phyloP scores from a whole-genome alignment of 2,888 invertebrate genomes.

The Anorthoa munda region DNA sequence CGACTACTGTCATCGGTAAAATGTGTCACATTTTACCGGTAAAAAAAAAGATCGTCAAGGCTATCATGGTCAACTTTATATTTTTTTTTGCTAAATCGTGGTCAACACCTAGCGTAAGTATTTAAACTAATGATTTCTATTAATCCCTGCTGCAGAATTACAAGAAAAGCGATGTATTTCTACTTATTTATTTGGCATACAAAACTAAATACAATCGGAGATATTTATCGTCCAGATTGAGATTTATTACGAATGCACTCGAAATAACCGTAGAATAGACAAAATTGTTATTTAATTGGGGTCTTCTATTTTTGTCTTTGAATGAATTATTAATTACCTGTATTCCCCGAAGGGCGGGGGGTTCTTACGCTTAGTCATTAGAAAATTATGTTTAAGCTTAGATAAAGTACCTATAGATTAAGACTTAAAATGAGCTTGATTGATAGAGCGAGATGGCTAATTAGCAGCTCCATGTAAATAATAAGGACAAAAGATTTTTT shows the following conservation, averaged over 20 bases:
- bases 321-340: neutral
- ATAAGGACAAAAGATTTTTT: too few species aligned
- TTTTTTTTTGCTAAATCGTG: neutral
- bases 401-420: too few species aligned
- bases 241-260: constrained; percentile 8
- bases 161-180: constrained; percentile 4
- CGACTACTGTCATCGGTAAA: too few species aligned
- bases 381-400: too few species aligned
- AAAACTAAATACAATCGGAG: constrained; percentile 9
- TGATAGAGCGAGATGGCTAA: too few species aligned
- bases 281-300: neutral
- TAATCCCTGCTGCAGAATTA: neutral
- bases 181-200: constrained; percentile 29
- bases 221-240: constrained; percentile 15
- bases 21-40: too few species aligned
- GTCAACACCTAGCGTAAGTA: neutral
- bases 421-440: too few species aligned
- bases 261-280: neutral
- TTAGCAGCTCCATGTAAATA: too few species aligned
- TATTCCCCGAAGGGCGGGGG: too few species aligned
- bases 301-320: neutral
- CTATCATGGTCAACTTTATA: too few species aligned
- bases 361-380: too few species aligned
- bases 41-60: too few species aligned
- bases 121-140: constrained; percentile 14